Evolutionary conservation across 2,888 invertebrate genomes (phyloP), one percentile per base, ranked within the genome.

Genomic region (Meghimatium bilineatum): DNA sequence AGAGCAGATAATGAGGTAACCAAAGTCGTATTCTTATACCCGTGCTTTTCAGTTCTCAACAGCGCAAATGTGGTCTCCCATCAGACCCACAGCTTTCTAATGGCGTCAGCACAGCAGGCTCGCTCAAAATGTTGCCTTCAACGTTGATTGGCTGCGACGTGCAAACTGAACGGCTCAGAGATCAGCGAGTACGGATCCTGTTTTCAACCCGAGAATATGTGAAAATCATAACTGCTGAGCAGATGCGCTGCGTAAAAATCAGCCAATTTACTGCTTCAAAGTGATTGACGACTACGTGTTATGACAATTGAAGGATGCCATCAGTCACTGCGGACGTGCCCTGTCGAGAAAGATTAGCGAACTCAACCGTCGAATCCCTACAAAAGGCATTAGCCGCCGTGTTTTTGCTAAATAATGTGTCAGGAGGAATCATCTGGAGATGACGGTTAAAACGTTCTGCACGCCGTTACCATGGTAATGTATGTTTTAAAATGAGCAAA

Each of bases 371-470:
- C 67, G 38, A 29, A 63, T 44, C 75, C 66, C 52, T 36, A 75
- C 76, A 80, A 23, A 77, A 80, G 80, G 83, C 85, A 83, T 85
- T 80, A 85, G 72, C 67, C 79, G 63, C 69, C 60, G 83, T 85
- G 85, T 83, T 83, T 85, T 83, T 80, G 80, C 83, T 85, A 85
- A 85, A 85, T 80, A 85, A 80, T 79, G 83, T 85, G 85, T 83
- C 85, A 83, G 17, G 60, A 80, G n/a, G 60, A 67, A 80, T 80
- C 80, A 80, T 52, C 29, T 44, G 8, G 38, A 29, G 44, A 29
- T 38, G 44, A 23, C 78, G 44, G 44, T 67, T 78, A 66, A 78
- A 63, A 38, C 78, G 78, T 52, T 49, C 56, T 71, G 80, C 69
- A 72, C 69, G 71, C 69, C 80, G 80, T 63, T 71, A 32, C 71